Conservation (phyloP, 1,140 invertebrate species). For the Wiebesia pumilae region DNA sequence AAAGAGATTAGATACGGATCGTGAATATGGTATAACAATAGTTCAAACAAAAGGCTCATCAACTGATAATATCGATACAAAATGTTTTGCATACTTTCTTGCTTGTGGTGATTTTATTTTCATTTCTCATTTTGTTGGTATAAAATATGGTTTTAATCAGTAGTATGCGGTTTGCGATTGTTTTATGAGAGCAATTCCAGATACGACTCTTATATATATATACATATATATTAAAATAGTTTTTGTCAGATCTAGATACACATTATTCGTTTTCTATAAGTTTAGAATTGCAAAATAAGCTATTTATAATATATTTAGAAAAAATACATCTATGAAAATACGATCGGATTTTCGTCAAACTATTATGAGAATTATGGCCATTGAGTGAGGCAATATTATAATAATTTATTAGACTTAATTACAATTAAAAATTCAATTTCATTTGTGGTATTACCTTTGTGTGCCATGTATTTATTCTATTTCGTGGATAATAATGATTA, state of each 20-base stretch:
- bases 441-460: neutral
- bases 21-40: constrained; percentile 44
- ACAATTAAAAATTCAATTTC: too few relatives aligned
- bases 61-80: constrained; percentile 42
- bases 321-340: too few relatives aligned
- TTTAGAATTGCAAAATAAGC: neutral
- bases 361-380: too few relatives aligned
- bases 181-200: constrained; percentile 21
- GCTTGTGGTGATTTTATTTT: constrained; percentile 2
- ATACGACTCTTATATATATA: neutral
- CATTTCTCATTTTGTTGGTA: neutral
- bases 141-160: constrained; percentile 42
- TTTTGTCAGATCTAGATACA: neutral
- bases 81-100: constrained; percentile 40
- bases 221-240: too few relatives aligned
- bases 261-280: neutral
- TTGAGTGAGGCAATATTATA: too few relatives aligned
- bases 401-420: too few relatives aligned
- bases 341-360: too few relatives aligned
- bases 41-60: constrained; percentile 50
- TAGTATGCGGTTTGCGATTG: neutral
- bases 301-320: neutral
- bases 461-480: neutral
- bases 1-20: constrained; percentile 42
- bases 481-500: neutral